Evolutionary conservation across 92 coral and sea anemone genomes (phyloP).

Genomic region (Phenganax marumi): DNA sequence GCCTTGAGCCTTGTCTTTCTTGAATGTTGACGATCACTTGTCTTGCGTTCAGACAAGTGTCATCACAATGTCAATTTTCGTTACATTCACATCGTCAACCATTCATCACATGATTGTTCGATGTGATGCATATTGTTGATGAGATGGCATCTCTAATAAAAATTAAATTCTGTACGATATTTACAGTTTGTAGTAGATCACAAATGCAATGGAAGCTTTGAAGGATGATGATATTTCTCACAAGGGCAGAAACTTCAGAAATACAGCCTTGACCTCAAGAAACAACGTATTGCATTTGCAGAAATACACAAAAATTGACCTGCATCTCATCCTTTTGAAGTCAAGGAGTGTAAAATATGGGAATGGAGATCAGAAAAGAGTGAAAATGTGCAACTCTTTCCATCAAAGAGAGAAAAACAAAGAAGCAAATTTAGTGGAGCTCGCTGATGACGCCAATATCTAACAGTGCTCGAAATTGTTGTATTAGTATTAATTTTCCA

Average conservation of each 20-base stretch:
- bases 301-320: slow-evolving; percentile 21
- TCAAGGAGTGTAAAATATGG: slow-evolving; percentile 60
- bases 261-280: slow-evolving; percentile 32
- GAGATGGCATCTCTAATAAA: too few relatives aligned
- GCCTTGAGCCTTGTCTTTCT: too few relatives aligned
- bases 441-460: slow-evolving; percentile 63
- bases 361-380: slow-evolving; percentile 59
- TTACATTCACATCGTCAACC: too few relatives aligned
- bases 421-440: slow-evolving; percentile 63
- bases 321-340: too few relatives aligned
- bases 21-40: too few relatives aligned
- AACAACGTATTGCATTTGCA: neutral
- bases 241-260: slow-evolving; percentile 36
- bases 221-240: slow-evolving; percentile 44
- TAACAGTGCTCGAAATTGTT: too few relatives aligned
- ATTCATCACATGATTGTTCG: too few relatives aligned
- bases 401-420: slow-evolving; percentile 55
- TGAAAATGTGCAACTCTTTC: slow-evolving; percentile 51
- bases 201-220: slow-evolving; percentile 34
- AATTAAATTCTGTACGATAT: too few relatives aligned
- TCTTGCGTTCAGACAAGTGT: too few relatives aligned
- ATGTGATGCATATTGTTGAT: too few relatives aligned
- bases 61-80: too few relatives aligned
- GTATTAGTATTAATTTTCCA: too few relatives aligned
- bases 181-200: slow-evolving; percentile 16